Evolutionary conservation across 1,140 invertebrate genomes (phyloP), one percentile per base, ranked within the genome.

Genomic region (Ceratina australensis): DNA sequence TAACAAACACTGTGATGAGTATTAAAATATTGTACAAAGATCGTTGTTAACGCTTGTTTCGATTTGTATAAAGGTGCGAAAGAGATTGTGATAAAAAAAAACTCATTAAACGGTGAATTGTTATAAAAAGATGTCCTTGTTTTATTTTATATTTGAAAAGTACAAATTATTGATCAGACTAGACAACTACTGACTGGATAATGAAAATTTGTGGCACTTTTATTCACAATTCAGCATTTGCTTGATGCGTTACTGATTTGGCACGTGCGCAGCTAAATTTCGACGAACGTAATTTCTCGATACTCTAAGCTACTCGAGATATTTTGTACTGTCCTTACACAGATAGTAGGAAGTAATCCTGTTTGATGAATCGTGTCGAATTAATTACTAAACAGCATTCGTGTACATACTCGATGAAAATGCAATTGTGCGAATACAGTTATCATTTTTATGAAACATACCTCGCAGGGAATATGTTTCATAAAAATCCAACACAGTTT

Each of bases 161-260:
- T 91, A 89, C 87, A 90, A 89, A 89, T 87, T 84, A 86, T 79
- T 85, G 84, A 86, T 85, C 77, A 87, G 87, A 91, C 87, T 90
- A 91, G 88, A 91, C 80, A 89, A 86, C 86, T 90, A 89, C 77
- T 80, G 80, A 88, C 84, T 86, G 80, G 78, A 78, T 84, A 84
- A 81, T 68, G 78, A 86, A 83, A 60, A 86, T 74, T 83, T 76
- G 50, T 86, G 63, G 67, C 50, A 72, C 64, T 87, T 42, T 83
- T 81, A 84, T 33, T 86, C 42, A 71, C 79, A 49, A 47, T 82
- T 68, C 33, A 57, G 50, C 47, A 69, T 65, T 78, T 28, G 28
- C 18, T 63, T 63, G 20, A 61, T 71, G 33, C 49, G 57, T 79
- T 33, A 66, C 75, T 42, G 8, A 42, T 78, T 74, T 67, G 52